Conservation (phyloP, 2,797 vertebrate genomes). For the Dryobates pubescens region DNA sequence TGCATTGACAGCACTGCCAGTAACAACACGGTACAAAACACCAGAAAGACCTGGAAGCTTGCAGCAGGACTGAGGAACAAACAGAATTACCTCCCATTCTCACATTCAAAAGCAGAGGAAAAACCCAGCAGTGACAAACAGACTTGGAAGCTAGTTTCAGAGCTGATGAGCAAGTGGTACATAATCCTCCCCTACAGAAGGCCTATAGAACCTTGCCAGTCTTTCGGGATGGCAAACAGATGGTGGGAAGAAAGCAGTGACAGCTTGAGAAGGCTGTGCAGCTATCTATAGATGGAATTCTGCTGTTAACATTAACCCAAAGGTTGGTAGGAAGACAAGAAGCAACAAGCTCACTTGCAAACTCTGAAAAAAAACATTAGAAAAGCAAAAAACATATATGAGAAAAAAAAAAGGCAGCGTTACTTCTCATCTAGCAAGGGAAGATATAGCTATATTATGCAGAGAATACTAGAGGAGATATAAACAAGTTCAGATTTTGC, state of each 20-base stretch:
- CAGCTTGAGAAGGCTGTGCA: constrained; percentile 3
- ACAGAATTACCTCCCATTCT: background rate
- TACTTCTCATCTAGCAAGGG: background rate
- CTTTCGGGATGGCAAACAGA: constrained; percentile 10
- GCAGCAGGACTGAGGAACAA: background rate
- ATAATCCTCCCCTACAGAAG: background rate
- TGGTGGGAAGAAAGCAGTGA: background rate
- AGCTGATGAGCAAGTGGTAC: background rate
- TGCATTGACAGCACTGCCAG: background rate
- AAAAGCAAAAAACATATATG: background rate
- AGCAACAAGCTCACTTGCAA: background rate
- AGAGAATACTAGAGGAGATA: background rate
- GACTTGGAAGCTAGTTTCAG: background rate
- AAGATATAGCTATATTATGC: constrained; percentile 3
- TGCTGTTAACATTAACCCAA: background rate
- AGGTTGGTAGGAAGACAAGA: background rate
- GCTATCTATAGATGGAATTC: background rate
- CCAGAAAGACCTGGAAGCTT: background rate
- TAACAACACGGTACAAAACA: background rate
- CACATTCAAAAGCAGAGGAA: background rate
- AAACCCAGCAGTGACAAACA: background rate
- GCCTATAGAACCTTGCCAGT: constrained; percentile 15
- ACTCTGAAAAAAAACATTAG: background rate
- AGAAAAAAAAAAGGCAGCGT: background rate
- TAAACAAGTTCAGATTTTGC: background rate